Conservation (phyloP, 2,113 vertebrate genomes). For the Tretioscincus oriximinensis region DNA sequence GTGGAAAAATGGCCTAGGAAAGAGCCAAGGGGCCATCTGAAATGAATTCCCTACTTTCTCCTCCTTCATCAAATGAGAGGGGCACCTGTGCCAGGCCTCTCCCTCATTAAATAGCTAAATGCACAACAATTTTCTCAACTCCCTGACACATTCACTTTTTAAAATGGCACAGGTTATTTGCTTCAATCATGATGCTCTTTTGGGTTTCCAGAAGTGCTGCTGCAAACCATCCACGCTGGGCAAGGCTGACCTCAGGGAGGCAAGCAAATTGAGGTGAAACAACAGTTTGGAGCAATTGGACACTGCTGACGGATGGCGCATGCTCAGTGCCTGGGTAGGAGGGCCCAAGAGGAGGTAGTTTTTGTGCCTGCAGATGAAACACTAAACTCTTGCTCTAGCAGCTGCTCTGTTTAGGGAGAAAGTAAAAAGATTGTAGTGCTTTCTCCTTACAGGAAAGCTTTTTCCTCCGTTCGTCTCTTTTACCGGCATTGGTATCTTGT, state of each 20-base stretch:
- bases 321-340: slow-evolving; percentile 46
- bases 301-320: slow-evolving; percentile 55
- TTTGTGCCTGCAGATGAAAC: slow-evolving; percentile 55
- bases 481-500: slow-evolving; percentile 21
- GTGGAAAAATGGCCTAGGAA: not conserved
- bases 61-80: not conserved
- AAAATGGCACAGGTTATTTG: slow-evolving; percentile 23
- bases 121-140: not conserved
- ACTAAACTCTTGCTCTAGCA: slow-evolving; percentile 22
- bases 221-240: slow-evolving; percentile 64
- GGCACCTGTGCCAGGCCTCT: not conserved
- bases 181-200: slow-evolving; percentile 36
- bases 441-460: slow-evolving; percentile 40
- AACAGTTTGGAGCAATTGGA: slow-evolving; percentile 59
- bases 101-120: not conserved
- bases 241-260: slow-evolving; percentile 66
- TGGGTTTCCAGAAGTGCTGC: slow-evolving; percentile 59
- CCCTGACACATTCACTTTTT: slow-evolving; percentile 8
- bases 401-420: slow-evolving; percentile 18
- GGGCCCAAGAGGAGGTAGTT: slow-evolving; percentile 23
- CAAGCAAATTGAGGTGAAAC: slow-evolving; percentile 70
- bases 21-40: slow-evolving; percentile 42
- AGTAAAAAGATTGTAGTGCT: slow-evolving; percentile 31
- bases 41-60: not conserved
- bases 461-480: not conserved